Evolutionary conservation across 2,797 vertebrate genomes (phyloP).

Genomic region (Argya squamiceps): DNA sequence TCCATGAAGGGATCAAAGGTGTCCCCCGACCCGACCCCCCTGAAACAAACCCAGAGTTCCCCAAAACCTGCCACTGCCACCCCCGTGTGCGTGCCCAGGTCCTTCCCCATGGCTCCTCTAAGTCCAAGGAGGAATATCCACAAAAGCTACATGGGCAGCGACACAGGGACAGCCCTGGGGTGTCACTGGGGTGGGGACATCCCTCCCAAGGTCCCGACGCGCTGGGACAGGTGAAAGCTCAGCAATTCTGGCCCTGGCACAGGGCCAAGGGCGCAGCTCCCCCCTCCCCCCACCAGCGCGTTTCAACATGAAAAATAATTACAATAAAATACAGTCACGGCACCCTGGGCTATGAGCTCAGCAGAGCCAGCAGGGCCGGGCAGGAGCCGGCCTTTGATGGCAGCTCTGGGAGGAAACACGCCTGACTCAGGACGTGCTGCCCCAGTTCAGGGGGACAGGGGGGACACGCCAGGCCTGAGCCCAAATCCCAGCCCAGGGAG

Average conservation of each 20-base stretch:
- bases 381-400: slow-evolving; percentile 24
- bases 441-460: background rate
- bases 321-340: slow-evolving; percentile 17
- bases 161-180: background rate
- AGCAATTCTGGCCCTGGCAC: slow-evolving; percentile 14
- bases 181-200: background rate
- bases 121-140: background rate
- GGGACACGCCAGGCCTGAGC: fast-evolving
- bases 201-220: background rate
- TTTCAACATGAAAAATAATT: slow-evolving; percentile 61
- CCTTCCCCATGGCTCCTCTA: fast-evolving
- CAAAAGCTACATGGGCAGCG: fast-evolving
- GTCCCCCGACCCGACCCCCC: fast-evolving
- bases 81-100: background rate
- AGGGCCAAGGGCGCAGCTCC: background rate
- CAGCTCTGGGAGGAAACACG: background rate
- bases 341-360: slow-evolving; percentile 56
- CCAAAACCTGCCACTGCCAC: fast-evolving
- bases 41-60: fast-evolving
- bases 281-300: background rate
- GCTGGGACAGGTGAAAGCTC: background rate
- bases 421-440: background rate
- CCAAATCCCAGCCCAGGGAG: fast-evolving
- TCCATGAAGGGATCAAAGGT: fast-evolving
- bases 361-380: slow-evolving; percentile 23